phyloP scores from a whole-genome alignment of 2,113 vertebrate species.

The Prunella fulvescens region DNA sequence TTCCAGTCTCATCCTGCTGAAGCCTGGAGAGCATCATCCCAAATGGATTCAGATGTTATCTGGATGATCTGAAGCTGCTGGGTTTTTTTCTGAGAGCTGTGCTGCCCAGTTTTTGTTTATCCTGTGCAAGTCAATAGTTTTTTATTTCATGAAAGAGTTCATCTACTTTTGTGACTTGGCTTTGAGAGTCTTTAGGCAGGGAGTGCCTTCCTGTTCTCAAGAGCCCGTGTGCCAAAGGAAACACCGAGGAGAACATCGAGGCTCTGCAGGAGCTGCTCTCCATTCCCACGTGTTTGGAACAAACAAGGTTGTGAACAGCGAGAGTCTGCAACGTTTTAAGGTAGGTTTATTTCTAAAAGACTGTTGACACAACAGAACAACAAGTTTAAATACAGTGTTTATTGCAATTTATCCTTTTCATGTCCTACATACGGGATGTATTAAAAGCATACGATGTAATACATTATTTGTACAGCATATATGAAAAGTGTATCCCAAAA shows the following conservation, averaged over 20 bases:
- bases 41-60: neutral
- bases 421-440: neutral
- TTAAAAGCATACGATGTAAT: slow-evolving; percentile 28
- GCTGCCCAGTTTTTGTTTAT: slow-evolving; percentile 58
- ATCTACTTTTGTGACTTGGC: slow-evolving; percentile 65
- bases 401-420: slow-evolving; percentile 18
- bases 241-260: slow-evolving; percentile 62
- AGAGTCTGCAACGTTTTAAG: neutral
- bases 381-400: slow-evolving; percentile 19
- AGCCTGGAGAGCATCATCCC: neutral
- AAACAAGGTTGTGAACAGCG: neutral
- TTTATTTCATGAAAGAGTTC: slow-evolving; percentile 31
- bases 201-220: slow-evolving; percentile 75
- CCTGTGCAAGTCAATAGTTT: slow-evolving; percentile 24
- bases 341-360: neutral
- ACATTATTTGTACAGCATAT: slow-evolving; percentile 9
- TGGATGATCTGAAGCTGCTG: neutral
- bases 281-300: neutral
- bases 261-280: slow-evolving; percentile 50
- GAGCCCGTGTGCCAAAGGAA: slow-evolving; percentile 70
- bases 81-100: neutral
- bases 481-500: slow-evolving; percentile 54
- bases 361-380: neutral
- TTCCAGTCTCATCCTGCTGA: neutral
- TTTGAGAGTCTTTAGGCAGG: slow-evolving; percentile 66